Percentiles rank a stretch among this genome's conserved stretches.
Evolutionary conservation across 2,113 vertebrate genomes (phyloP).

Genomic region (Oncorhynchus masou): DNA sequence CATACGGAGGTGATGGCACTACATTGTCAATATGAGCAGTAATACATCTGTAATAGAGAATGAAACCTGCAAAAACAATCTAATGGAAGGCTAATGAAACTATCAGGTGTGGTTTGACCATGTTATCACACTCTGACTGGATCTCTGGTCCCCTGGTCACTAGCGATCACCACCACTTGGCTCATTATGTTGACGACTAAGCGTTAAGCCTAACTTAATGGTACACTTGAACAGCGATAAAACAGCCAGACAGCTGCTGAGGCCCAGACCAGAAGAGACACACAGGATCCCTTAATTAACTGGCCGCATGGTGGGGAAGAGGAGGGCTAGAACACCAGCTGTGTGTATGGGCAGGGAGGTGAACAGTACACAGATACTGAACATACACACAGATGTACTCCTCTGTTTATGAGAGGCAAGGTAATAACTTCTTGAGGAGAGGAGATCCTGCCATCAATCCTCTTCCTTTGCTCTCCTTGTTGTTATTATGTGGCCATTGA

Average conservation of each 20-base stretch:
- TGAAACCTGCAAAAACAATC: constrained; percentile 26
- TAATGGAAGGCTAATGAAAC: constrained; percentile 9
- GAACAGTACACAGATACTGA: constrained; percentile 3
- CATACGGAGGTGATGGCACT: not conserved
- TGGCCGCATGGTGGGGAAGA: constrained; percentile 39
- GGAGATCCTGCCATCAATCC: not conserved
- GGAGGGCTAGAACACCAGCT: constrained; percentile 6
- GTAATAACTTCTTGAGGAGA: not conserved
- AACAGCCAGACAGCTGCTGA: constrained; percentile 62
- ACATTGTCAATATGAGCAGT: constrained; percentile 47
- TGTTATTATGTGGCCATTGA: not conserved
- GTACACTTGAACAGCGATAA: constrained; percentile 59
- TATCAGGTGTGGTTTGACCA: constrained; percentile 47
- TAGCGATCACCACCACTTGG: constrained; percentile 55
- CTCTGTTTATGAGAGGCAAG: not conserved
- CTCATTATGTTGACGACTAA: constrained; percentile 62
- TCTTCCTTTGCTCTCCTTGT: not conserved
- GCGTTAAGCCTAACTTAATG: constrained; percentile 61
- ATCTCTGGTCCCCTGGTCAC: constrained; percentile 52
- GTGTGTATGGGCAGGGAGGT: not conserved
- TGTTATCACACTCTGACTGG: constrained; percentile 40
- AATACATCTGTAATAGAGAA: constrained; percentile 32
- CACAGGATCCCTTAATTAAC: constrained; percentile 25
- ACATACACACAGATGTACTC: not conserved
- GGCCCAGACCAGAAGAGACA: constrained; percentile 30